Base-by-base conservation (phyloP, 2,888 invertebrate genomes). In the Leptarthrus brevirostris region DNA sequence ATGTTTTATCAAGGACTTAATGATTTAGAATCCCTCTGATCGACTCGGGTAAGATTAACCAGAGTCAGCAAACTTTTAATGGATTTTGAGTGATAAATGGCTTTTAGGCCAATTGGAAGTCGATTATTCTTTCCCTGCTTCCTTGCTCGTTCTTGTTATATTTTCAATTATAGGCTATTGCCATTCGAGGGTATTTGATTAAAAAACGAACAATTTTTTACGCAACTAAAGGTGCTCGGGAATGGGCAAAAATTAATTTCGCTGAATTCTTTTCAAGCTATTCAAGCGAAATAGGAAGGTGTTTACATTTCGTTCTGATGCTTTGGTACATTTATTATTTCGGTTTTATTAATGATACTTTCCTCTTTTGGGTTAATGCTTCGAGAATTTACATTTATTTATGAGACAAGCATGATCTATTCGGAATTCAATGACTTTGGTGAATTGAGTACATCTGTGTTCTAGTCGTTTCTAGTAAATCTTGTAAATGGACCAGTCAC, bases 71-170 rank as follows among this genome's bases (percentile, higher is more conserved):
- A 73, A 75, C 52, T 73, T 75, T 75, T 73, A 73, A 73, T 73
- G 70, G 75, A 73, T 73, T 70, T 58, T 53, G 66, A 71, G 73
- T 75, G 75, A 75, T 73, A 75, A 75, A 75, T 75, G 70, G 70
- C 54, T 75, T 74, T 64, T 64, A 64, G 44, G 64, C 40, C 44
- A 24, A 47, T 64, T 64, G 64, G 47, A 64, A 44, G 22, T 44
- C 64, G 40, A 64, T 64, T 64, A 64, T 14, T 40, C 16, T 12
- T 47, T 24, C 10, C 6, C n/a, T 18, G 22, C 44, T 64, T 18
- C 20, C 40, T 40, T 40, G 40, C n/a, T 1, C 12, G 36, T 16
- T 18, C 58, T 36, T 10, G 36, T 20, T 36, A 36, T 56, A 30
- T 56, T 56, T 56, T 56, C 56, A 36, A 58, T 58, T 58, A 58